Evolutionary conservation across 2,113 vertebrate species (phyloP).

Genomic region (Bungarus multicinctus): DNA sequence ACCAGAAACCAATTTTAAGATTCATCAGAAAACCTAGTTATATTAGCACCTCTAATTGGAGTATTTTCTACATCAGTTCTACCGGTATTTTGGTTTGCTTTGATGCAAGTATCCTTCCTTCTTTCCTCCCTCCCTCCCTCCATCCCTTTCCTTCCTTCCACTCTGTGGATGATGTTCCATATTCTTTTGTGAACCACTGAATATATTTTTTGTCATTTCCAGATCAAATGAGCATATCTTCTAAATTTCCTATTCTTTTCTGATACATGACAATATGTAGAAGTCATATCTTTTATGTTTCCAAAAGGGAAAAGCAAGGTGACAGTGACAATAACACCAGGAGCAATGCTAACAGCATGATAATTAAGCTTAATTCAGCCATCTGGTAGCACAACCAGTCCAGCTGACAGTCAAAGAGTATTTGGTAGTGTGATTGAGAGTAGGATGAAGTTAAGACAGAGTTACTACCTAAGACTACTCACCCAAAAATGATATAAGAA

Average conservation of each 20-base stretch:
- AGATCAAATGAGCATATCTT: neutral
- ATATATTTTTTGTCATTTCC: neutral
- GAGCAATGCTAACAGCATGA: neutral
- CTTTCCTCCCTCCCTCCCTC: neutral
- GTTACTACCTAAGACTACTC: neutral
- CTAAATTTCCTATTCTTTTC: neutral
- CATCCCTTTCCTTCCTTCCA: neutral
- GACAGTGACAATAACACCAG: neutral
- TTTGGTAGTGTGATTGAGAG: neutral
- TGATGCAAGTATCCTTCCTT: neutral
- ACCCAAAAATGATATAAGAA: neutral
- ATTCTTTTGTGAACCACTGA: neutral
- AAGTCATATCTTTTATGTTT: neutral
- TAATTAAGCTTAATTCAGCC: neutral
- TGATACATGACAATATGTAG: neutral
- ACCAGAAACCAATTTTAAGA: neutral
- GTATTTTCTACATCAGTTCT: neutral
- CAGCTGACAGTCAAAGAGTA: neutral
- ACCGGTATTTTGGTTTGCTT: neutral
- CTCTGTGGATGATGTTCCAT: neutral
- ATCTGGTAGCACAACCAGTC: neutral
- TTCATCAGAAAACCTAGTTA: neutral
- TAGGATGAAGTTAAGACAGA: neutral
- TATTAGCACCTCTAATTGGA: neutral
- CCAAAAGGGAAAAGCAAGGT: neutral